Evolutionary conservation across 1,140 invertebrate species (phyloP).

Genomic region (Trigoniulus corallinus): DNA sequence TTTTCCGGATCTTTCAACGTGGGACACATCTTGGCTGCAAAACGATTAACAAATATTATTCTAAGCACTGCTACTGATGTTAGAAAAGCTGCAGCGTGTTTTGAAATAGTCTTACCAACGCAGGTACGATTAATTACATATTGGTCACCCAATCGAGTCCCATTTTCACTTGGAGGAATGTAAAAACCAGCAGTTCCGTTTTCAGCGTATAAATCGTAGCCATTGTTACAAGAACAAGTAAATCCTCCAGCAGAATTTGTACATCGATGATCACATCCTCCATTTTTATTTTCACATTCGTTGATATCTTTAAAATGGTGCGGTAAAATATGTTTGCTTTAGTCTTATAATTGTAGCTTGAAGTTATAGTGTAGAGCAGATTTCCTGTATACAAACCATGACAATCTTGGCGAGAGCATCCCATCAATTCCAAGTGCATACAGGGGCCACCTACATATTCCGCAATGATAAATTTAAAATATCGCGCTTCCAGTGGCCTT

Average conservation of each 20-base stretch:
- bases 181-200: conserved; percentile 84
- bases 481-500: conserved; percentile 77
- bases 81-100: neutral
- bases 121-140: conserved; percentile 89
- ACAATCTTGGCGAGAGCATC: conserved; percentile 77
- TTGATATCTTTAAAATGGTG: conserved; percentile 60
- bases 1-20: conserved; percentile 63
- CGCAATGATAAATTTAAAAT: conserved; percentile 67
- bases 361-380: no score
- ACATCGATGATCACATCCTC: conserved; percentile 87
- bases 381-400: no score
- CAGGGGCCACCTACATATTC: conserved; percentile 78
- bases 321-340: no score
- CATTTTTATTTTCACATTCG: conserved; percentile 75
- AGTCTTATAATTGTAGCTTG: no score
- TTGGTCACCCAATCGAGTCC: conserved; percentile 66
- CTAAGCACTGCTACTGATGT: neutral
- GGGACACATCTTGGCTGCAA: conserved; percentile 61
- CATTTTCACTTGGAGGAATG: conserved; percentile 66
- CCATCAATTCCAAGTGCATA: conserved; percentile 80
- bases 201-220: conserved; percentile 71
- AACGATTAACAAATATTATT: neutral
- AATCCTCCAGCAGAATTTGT: conserved; percentile 73
- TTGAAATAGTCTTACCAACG: conserved; percentile 39
- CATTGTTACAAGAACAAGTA: conserved; percentile 75